Evolutionary conservation across 2,113 vertebrate genomes (phyloP), one percentile per base, ranked within the genome.

Genomic region (Octodon degus): DNA sequence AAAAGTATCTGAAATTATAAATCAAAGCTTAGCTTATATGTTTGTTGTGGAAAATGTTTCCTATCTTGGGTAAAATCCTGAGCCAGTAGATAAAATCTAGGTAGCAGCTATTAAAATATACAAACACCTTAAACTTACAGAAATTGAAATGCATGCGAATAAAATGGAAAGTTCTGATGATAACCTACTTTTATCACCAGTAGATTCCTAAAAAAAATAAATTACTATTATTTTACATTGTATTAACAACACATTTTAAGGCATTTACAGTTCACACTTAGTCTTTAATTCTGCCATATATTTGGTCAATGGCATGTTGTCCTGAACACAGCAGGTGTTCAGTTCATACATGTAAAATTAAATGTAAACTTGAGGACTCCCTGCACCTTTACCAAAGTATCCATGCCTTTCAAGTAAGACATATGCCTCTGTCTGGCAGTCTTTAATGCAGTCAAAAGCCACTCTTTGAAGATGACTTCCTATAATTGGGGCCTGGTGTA

Each of bases 1-100:
- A 77, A 95, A 97, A 95, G 32, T 76, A 60, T 74, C 63, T 13
- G 34, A 67, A 89, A 93, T 86, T 84, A 94, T 67, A 87, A 93
- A 90, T 89, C 86, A 96, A 92, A 74, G 13, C 43, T 93, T 96
- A 90, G 55, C 16, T 96, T 92, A 32, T 67, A 32, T 60, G 30
- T 91, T 80, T 92, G 20, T 14, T 93, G 24, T n/a, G 13, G 79
- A 86, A 47, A 91, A 91, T 80, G 7, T 80, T 95, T 96, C 30
- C 65, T 91, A 65, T 77, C 27, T 55, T n/a, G 96, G 76, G 62
- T 95, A 95, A 87, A 95, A 85, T 72, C 7, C 27, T 79, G 37
- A 81, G 40, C 22, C 2, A 88, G 62, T 27, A 47, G 40, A 86
- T 96, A 68, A 87, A 94, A 81, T 91, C 25, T 95, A 34, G 19